Evolutionary conservation across 2,113 vertebrate genomes (phyloP).

Genomic region (Chloropsis hardwickii): DNA sequence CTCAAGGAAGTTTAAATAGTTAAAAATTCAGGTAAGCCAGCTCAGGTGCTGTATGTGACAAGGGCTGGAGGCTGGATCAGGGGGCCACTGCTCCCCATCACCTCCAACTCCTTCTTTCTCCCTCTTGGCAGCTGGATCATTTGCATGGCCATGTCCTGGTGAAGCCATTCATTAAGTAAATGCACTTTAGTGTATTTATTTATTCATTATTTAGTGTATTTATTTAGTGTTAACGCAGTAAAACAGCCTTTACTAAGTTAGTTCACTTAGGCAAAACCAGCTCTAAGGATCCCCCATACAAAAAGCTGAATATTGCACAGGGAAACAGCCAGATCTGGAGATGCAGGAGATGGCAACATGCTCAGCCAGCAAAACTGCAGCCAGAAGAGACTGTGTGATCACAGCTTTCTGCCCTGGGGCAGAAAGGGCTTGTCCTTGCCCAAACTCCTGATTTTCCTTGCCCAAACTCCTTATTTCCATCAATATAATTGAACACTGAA

Average conservation of each 20-base stretch:
- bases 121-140: not conserved
- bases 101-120: not conserved
- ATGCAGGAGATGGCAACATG: not conserved
- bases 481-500: not conserved
- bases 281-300: not conserved
- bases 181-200: not conserved
- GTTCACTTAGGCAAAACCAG: not conserved
- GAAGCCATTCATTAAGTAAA: not conserved
- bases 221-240: not conserved
- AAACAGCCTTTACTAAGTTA: not conserved
- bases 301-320: not conserved
- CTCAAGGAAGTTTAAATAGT: not conserved
- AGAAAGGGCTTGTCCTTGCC: not conserved
- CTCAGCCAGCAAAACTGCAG: not conserved
- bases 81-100: not conserved
- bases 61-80: not conserved
- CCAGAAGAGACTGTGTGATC: not conserved
- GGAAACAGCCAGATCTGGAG: not conserved
- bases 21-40: not conserved
- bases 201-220: not conserved
- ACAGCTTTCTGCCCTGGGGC: not conserved
- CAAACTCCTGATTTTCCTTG: conserved; percentile 3
- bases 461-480: conserved; percentile 18
- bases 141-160: accelerated
- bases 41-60: not conserved